Percentiles rank a stretch among this genome's conserved stretches.
Conservation (phyloP, 2,888 invertebrate genomes). For the Scrobipalpa costella region DNA sequence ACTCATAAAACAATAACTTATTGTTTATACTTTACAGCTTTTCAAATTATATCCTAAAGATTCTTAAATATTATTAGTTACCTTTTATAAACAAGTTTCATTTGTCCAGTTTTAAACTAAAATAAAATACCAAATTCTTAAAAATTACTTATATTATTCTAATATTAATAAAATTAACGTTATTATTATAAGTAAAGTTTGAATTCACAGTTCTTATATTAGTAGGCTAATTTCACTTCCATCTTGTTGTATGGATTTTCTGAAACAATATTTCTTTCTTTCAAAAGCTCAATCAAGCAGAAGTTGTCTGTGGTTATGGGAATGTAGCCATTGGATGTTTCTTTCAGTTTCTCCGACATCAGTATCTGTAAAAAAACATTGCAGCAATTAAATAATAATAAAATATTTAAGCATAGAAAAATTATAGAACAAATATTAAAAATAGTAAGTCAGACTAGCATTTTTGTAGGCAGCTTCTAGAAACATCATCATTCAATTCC, state of each 20-base stretch:
- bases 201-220: neutral
- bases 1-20: no score
- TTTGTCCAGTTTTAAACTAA: neutral
- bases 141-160: neutral
- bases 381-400: no score
- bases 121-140: neutral
- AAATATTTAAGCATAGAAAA: no score
- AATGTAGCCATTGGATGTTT: constrained; percentile 56
- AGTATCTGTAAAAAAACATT: constrained; percentile 58
- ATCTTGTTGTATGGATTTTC: constrained; percentile 63
- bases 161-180: neutral
- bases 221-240: constrained; percentile 61
- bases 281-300: constrained; percentile 51
- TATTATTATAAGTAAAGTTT: neutral
- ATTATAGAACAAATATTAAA: no score
- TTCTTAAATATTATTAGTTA: no score
- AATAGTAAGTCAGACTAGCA: no score
- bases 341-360: constrained; percentile 52
- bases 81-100: no score
- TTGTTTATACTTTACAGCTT: no score
- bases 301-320: constrained; percentile 55
- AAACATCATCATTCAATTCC: no score
- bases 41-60: no score
- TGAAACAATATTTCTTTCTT: constrained; percentile 60
- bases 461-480: no score